Percentiles rank a stretch among this genome's conserved stretches.
phyloP scores from a whole-genome alignment of 1,140 invertebrate species.

The Tribolium madens region DNA sequence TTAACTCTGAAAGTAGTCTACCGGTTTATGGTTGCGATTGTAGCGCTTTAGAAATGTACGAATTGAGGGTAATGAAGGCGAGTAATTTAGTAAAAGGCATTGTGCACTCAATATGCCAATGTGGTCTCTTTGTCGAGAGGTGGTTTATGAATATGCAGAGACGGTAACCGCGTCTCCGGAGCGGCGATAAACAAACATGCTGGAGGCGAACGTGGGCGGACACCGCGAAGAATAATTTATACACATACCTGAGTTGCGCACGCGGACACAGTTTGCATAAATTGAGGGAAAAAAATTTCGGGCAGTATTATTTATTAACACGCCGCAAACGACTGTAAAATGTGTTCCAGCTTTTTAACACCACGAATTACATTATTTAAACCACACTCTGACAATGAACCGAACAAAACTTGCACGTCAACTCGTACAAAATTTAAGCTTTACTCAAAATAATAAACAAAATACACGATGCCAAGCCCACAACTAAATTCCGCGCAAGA shows the following conservation, averaged over 20 bases:
- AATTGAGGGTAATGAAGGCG: conserved; percentile 27
- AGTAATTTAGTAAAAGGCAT: conserved; percentile 36
- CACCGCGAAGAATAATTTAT: conserved; percentile 49
- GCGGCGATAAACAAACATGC: conserved; percentile 46
- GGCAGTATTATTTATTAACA: conserved; percentile 42
- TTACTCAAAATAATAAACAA: too few species aligned
- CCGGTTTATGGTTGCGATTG: too few species aligned
- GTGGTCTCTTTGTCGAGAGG: conserved; percentile 27
- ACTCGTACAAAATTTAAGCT: not conserved
- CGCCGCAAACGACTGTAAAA: conserved; percentile 36
- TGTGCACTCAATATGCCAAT: conserved; percentile 37
- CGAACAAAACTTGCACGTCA: not conserved
- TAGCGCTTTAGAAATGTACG: not conserved
- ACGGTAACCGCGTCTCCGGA: conserved; percentile 42
- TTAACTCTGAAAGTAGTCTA: too few species aligned
- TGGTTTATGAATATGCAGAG: conserved; percentile 47
- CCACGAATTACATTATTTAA: conserved; percentile 26
- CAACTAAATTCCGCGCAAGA: too few species aligned
- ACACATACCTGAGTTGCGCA: conserved; percentile 47
- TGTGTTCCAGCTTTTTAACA: conserved; percentile 42
- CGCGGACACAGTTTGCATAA: conserved; percentile 45
- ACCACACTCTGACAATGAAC: not conserved
- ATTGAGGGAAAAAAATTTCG: conserved; percentile 43
- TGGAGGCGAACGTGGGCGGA: conserved; percentile 44
- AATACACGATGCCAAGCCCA: too few species aligned